Conservation (phyloP, 2,113 vertebrate species). For the Sapajus apella region DNA sequence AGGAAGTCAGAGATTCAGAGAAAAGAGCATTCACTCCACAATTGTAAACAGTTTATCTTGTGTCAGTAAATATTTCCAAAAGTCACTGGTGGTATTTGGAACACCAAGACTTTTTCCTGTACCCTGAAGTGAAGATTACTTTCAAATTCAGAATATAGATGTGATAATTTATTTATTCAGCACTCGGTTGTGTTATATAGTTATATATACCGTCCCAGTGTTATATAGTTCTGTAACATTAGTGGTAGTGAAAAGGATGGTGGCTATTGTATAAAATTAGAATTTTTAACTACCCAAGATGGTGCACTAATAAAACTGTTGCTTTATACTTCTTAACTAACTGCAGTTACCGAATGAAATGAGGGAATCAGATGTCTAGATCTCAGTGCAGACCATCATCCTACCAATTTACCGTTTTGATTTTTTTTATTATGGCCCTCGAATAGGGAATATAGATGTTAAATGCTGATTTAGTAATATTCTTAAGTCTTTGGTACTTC, state of each 20-base stretch:
- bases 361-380: slow-evolving; percentile 32
- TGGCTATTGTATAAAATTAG: not conserved
- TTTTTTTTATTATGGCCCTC: not conserved
- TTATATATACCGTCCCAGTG: not conserved
- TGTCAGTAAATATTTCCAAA: slow-evolving; percentile 85
- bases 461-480: slow-evolving; percentile 15
- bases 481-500: slow-evolving; percentile 11
- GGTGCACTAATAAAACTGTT: not conserved
- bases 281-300: not conserved
- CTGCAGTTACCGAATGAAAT: not conserved
- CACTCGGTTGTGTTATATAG: not conserved
- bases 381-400: not conserved
- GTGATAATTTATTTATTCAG: slow-evolving; percentile 66
- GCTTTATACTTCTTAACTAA: not conserved
- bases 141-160: slow-evolving; percentile 69
- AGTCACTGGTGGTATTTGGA: slow-evolving; percentile 68
- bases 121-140: slow-evolving; percentile 69
- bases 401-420: not conserved
- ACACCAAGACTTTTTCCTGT: slow-evolving; percentile 67
- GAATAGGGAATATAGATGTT: slow-evolving; percentile 31
- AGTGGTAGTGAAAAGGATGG: not conserved
- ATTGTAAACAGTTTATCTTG: slow-evolving; percentile 83
- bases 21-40: slow-evolving; percentile 82
- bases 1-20: slow-evolving; percentile 87
- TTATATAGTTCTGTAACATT: not conserved